Percentiles rank a stretch among this genome's conserved stretches.
Evolutionary conservation across 1,140 invertebrate species (phyloP).

Genomic region (Lithobius niger): DNA sequence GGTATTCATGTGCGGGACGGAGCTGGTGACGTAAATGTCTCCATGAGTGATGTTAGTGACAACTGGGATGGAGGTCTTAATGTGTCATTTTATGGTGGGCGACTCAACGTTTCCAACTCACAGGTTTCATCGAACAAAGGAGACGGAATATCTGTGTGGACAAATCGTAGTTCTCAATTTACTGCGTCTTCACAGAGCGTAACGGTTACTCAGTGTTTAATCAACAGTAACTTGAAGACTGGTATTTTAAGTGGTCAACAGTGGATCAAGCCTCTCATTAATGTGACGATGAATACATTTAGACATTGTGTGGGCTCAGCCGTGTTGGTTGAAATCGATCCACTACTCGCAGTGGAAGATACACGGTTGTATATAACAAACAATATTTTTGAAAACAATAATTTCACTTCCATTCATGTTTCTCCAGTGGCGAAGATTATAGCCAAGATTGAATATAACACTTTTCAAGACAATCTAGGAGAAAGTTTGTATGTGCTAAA

Average conservation of each 20-base stretch:
- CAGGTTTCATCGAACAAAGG: slow-evolving; percentile 55
- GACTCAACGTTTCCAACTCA: slow-evolving; percentile 68
- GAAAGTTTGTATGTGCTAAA: too few species aligned
- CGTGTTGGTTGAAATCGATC: neutral
- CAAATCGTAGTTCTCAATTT: slow-evolving; percentile 74
- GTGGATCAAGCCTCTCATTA: neutral
- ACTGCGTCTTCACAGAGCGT: slow-evolving; percentile 65
- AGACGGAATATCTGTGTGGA: slow-evolving; percentile 70
- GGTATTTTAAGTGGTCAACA: slow-evolving; percentile 54
- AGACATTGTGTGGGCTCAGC: neutral
- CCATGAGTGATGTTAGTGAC: slow-evolving; percentile 69
- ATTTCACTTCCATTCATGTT: neutral
- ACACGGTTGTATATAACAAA: neutral
- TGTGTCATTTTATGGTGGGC: slow-evolving; percentile 80
- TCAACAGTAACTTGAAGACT: slow-evolving; percentile 65
- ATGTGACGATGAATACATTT: neutral
- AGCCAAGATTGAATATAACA: neutral
- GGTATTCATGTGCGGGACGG: slow-evolving; percentile 74
- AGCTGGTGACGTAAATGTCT: slow-evolving; percentile 80
- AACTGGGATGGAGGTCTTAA: slow-evolving; percentile 70
- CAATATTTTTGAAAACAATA: neutral
- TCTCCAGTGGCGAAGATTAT: neutral
- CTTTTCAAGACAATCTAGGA: neutral
- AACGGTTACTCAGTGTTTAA: slow-evolving; percentile 71
- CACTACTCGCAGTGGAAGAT: neutral